A percentile compares a stretch with the other conserved stretches of the same genome.
These are phyloP conservation scores for Cheilosia pagana DNA, from an alignment of 2,888 invertebrate species.

Conservation along the genomic window DNA sequence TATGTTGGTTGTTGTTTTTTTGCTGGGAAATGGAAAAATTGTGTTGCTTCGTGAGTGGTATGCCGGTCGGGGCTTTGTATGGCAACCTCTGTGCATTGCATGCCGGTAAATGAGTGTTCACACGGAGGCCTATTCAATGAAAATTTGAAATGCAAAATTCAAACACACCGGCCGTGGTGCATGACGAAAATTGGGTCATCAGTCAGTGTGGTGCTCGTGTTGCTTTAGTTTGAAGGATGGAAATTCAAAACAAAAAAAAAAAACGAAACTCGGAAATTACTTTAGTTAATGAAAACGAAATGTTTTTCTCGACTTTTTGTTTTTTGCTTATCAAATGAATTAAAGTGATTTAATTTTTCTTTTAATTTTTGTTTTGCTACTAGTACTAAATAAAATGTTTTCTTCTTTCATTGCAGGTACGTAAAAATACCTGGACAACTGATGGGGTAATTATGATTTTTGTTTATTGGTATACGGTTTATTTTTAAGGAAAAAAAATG, in stretches of 20 bases:
- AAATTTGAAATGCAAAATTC: background rate
- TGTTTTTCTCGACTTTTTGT: background rate
- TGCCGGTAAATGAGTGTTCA: constrained; percentile 19
- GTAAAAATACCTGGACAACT: constrained; percentile 70
- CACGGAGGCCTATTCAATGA: constrained; percentile 18
- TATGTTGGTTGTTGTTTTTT: background rate
- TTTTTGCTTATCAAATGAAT: background rate
- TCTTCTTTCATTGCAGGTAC: constrained; percentile 59
- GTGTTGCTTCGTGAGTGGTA: constrained; percentile 27
- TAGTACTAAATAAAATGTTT: constrained; percentile 3
- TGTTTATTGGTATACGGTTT: constrained; percentile 18
- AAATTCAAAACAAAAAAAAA: constrained; percentile 6
- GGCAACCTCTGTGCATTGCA: constrained; percentile 9
- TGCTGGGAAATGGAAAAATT: constrained; percentile 40
- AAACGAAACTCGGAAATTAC: constrained; percentile 9
- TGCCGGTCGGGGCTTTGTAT: constrained; percentile 20
- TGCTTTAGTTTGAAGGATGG: background rate
- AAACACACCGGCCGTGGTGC: background rate
- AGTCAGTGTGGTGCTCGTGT: background rate
- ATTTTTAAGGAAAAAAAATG: background rate
- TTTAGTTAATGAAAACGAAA: constrained; percentile 26
- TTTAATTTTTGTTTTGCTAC: background rate
- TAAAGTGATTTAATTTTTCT: background rate
- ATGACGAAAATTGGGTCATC: constrained; percentile 26
- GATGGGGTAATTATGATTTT: constrained; percentile 64